phyloP scores from a whole-genome alignment of 2,888 invertebrate species.

The Zelleria hepariella region DNA sequence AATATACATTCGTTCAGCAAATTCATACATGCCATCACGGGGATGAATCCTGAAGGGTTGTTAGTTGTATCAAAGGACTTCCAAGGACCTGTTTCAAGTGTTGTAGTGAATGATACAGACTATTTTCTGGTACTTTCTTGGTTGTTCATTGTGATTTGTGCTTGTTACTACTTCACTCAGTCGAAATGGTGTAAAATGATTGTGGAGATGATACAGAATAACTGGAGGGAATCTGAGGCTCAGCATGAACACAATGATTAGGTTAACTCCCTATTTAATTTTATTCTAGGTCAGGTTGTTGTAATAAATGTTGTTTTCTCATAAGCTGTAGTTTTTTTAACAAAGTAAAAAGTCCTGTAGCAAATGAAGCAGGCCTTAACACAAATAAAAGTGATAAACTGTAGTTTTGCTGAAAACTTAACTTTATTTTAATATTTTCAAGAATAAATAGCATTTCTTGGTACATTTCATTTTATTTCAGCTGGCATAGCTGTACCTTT shows the following conservation, averaged over 20 bases:
- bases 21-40: slow-evolving; percentile 84
- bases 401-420: neutral
- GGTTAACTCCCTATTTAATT: slow-evolving; percentile 11
- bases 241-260: slow-evolving; percentile 84
- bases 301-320: neutral
- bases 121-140: slow-evolving; percentile 87
- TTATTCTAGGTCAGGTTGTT: neutral
- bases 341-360: too few species aligned
- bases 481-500: slow-evolving; percentile 79
- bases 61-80: slow-evolving; percentile 83
- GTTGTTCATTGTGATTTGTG: slow-evolving; percentile 84
- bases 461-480: slow-evolving; percentile 50
- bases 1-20: slow-evolving; percentile 83
- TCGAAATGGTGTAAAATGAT: slow-evolving; percentile 84
- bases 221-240: slow-evolving; percentile 90
- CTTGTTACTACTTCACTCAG: slow-evolving; percentile 81
- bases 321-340: neutral
- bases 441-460: neutral
- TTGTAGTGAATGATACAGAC: slow-evolving; percentile 83
- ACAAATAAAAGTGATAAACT: too few species aligned
- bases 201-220: slow-evolving; percentile 86
- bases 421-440: neutral
- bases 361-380: too few species aligned
- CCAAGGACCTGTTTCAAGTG: slow-evolving; percentile 84
- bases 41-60: slow-evolving; percentile 74